Base-by-base conservation (phyloP, 1,140 invertebrate genomes). In the Onthophagus taurus region DNA sequence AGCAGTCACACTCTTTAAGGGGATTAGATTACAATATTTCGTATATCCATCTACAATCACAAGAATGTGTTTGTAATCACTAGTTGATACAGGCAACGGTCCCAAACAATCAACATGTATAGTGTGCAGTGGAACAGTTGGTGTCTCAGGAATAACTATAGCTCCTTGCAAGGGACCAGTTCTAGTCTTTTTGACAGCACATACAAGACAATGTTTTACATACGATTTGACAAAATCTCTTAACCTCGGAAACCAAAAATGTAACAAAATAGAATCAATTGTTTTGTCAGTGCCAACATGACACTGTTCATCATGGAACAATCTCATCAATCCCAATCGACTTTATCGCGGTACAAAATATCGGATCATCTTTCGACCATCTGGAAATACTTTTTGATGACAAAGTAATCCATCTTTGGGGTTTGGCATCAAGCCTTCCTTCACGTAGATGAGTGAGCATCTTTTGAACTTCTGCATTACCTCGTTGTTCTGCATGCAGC, bases 271-370 rank as follows among this genome's bases (percentile, higher is more conserved):
- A 1, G 44, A 20, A n/a, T 54, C 45, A 21, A 42, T 8, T 2
- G 51, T 54, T 26, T 55, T 55, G 19, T 55, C 51, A 2, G 31
- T 14, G 2, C 46, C 49, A 5, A 39, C 19, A 42, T 55, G 51
- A 13, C 48, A 44, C 31, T 55, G 51, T 46, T 55, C 48, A 41
- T 53, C 46, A 34, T 62, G 58, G 42, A 53, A 60, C 13, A 52
- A 17, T 9, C 51, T 42, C 2, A 54, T 16, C 6, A 55, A 36
- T 14, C 21, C 49, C 12, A 53, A 21, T 9, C 51, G 6, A 48
- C 13, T 29, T 6, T 34, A 7, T 12, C 23, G 11, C 9, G 19
- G 39, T 12, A 42, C 31, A 14, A 34, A 34, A 11, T 26, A 26
- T 7, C 24, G 24, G n/a, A 26, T 7, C 24, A 7, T 26, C 30